A percentile compares a stretch with the other conserved stretches of the same genome.
Conservation (phyloP, 2,888 invertebrate genomes). For the Andrena trimmerana region DNA sequence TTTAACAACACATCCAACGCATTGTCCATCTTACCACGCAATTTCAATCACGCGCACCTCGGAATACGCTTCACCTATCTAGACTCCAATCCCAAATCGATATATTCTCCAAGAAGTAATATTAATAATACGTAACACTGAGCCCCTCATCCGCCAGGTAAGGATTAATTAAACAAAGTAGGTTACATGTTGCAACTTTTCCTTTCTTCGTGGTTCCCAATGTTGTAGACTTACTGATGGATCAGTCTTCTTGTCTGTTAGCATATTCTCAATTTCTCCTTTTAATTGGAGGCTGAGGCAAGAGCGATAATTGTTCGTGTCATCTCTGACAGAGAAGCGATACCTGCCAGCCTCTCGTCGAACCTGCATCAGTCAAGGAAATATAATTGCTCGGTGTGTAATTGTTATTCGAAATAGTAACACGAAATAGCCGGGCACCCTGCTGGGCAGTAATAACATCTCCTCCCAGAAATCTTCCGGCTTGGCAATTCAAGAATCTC, state of each 20-base stretch:
- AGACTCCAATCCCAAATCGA: too few species aligned
- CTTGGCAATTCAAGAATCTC: conserved; percentile 62
- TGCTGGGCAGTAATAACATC: conserved; percentile 76
- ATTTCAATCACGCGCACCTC: too few species aligned
- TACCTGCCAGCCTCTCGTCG: conserved; percentile 54
- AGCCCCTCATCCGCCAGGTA: too few species aligned
- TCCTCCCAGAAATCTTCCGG: conserved; percentile 70
- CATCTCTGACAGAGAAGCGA: conserved; percentile 53
- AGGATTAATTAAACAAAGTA: too few species aligned
- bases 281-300: conserved; percentile 26
- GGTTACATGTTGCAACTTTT: too few species aligned
- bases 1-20: too few species aligned
- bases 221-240: too few species aligned
- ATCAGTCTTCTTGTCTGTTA: neutral
- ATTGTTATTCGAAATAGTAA: conserved; percentile 76
- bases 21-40: too few species aligned
- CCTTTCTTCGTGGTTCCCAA: too few species aligned
- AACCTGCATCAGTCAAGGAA: conserved; percentile 36
- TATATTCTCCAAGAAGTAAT: too few species aligned
- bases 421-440: conserved; percentile 75
- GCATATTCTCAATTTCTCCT: neutral
- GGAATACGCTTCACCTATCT: too few species aligned
- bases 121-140: too few species aligned
- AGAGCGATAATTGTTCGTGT: conserved; percentile 39
- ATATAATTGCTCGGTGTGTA: conserved; percentile 63